Evolutionary conservation across 1,140 invertebrate genomes (phyloP).

Genomic region (Anoplophora glabripennis): DNA sequence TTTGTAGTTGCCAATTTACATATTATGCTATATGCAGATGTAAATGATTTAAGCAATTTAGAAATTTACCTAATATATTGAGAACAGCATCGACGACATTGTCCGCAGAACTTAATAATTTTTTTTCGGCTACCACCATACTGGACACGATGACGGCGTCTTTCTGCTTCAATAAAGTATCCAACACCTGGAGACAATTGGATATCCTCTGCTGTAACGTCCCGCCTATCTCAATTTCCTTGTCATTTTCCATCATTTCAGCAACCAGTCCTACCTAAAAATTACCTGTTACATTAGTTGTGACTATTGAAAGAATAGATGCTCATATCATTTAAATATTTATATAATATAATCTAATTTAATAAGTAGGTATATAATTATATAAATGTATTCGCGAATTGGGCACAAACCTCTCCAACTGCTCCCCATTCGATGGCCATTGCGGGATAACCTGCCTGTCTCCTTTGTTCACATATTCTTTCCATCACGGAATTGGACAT

Average conservation of each 20-base stretch:
- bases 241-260: constrained; percentile 77
- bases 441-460: constrained; percentile 58
- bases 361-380: too few species aligned
- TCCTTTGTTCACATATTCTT: constrained; percentile 62
- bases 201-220: constrained; percentile 82
- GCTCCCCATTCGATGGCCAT: constrained; percentile 71
- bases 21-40: too few species aligned
- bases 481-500: constrained; percentile 69
- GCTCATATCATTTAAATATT: too few species aligned
- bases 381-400: neutral
- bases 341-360: too few species aligned
- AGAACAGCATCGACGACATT: constrained; percentile 64
- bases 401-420: constrained; percentile 63
- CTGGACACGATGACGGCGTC: constrained; percentile 66
- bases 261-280: constrained; percentile 65
- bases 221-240: constrained; percentile 72
- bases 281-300: neutral
- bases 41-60: neutral
- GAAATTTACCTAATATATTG: constrained; percentile 55
- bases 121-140: constrained; percentile 75
- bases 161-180: constrained; percentile 66
- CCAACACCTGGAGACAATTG: constrained; percentile 69
- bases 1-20: neutral
- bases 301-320: too few species aligned
- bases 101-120: constrained; percentile 53